Percentiles rank a stretch among this genome's conserved stretches.
Conservation (phyloP, 2,888 invertebrate species). For the Empis livida region DNA sequence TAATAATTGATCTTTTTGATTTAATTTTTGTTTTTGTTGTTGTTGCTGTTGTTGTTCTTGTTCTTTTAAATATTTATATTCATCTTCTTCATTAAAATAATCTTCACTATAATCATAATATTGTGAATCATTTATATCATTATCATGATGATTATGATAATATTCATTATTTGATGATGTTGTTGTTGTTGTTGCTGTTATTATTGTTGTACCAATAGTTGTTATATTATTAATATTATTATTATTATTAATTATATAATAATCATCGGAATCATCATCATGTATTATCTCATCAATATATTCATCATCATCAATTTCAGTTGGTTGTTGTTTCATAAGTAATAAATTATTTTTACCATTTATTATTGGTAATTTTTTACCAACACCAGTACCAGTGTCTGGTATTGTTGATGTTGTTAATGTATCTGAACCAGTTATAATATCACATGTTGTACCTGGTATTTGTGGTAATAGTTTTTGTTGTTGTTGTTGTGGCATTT, state of each 20-base stretch:
- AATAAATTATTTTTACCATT: conserved; percentile 18
- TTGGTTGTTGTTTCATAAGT: conserved; percentile 31
- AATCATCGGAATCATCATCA: conserved; percentile 30
- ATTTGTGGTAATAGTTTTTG: neutral
- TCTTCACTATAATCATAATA: conserved; percentile 34
- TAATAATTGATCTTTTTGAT: conserved; percentile 13
- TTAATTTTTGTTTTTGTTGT: conserved; percentile 9
- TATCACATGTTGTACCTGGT: neutral
- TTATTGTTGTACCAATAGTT: conserved; percentile 1
- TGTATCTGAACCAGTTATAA: neutral
- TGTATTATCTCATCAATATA: conserved; percentile 20
- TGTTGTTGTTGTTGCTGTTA: conserved; percentile 5
- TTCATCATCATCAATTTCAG: conserved; percentile 29
- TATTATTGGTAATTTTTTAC: conserved; percentile 33
- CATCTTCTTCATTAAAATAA: conserved; percentile 36
- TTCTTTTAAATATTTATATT: conserved; percentile 33
- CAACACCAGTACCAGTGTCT: conserved; percentile 4
- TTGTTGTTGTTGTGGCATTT: conserved; percentile 4
- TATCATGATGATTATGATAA: conserved; percentile 20
- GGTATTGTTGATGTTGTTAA: neutral
- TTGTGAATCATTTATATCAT: conserved; percentile 13
- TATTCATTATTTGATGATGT: conserved; percentile 19
- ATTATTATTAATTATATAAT: neutral
- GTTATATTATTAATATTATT: conserved; percentile 5
- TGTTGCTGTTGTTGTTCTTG: conserved; percentile 15